Conservation (phyloP, 2,797 vertebrate species). For the Lerista edwardsae region DNA sequence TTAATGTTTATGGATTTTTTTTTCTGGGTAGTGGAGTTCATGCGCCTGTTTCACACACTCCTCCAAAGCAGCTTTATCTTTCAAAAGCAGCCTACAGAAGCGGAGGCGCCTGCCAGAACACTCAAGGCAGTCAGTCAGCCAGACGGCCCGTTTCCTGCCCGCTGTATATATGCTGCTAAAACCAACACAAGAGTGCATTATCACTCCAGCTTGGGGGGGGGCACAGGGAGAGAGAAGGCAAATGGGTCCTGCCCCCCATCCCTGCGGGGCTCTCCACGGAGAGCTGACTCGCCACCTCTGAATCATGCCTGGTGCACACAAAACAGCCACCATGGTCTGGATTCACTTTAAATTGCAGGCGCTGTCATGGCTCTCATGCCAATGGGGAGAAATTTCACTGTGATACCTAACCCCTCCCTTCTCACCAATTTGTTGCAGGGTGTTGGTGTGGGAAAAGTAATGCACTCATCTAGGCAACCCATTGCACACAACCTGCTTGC, state of each 20-base stretch:
- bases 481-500: neutral
- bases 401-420: neutral
- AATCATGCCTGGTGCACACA: neutral
- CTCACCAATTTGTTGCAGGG: neutral
- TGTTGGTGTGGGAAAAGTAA: neutral
- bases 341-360: neutral
- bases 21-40: neutral
- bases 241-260: neutral
- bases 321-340: neutral
- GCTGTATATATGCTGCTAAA: neutral
- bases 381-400: neutral
- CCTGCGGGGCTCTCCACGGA: neutral
- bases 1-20: conserved; percentile 8
- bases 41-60: conserved; percentile 1
- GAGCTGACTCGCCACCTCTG: neutral
- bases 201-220: neutral
- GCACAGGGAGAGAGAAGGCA: neutral
- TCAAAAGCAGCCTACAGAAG: neutral
- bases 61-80: conserved; percentile 17
- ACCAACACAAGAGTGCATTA: neutral
- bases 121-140: conserved; percentile 8
- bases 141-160: conserved; percentile 23
- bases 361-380: neutral
- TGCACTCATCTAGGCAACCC: neutral
- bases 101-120: conserved; percentile 19